Base-by-base conservation (phyloP, 2,888 invertebrate genomes). In the Gymnoscelis rufifasciata region DNA sequence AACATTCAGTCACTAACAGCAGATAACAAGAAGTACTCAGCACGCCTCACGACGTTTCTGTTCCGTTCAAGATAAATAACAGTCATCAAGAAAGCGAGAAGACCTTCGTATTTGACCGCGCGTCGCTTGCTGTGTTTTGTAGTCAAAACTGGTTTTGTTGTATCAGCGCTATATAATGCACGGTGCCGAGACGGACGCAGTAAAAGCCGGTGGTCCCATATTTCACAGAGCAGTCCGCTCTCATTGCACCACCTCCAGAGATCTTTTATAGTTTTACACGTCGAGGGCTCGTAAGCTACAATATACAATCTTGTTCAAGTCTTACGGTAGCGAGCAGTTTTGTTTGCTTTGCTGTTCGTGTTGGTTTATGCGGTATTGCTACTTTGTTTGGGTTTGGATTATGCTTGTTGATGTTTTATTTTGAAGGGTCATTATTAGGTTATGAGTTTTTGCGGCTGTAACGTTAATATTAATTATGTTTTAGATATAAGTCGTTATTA, bases 121-220 rank as follows among this genome's bases (percentile, higher is more conserved):
- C n/a, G n/a, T n/a, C n/a, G n/a, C n/a, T n/a, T n/a, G n/a, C n/a
- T n/a, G n/a, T n/a, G n/a, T n/a, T n/a, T n/a, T n/a, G n/a, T n/a
- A n/a, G n/a, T n/a, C n/a, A n/a, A n/a, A n/a, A n/a, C n/a, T n/a
- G n/a, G n/a, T n/a, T n/a, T n/a, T n/a, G 5, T 7, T 6, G 26
- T 26, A 6, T 8, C 59, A 13, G 11, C 70, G 66, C 62, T 67
- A 50, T 61, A 56, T 3, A 56, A 35, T 2, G 38, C 62, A 37
- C 24, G 1, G n/a, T 41, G 42, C 36, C 57, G 57, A 39, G 65
- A 66, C 65, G 62, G 65, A 62, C 63, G 64, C 62, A 66, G 70
- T 72, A 67, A 19, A 74, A 74, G 70, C 71, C 74, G 78, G 81
- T 78, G 84, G 81, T 81, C 83, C 76, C 74, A 81, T 81, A 83